Conservation (phyloP, 92 coral and sea anemone species). For the Zoanthus solanderi region DNA sequence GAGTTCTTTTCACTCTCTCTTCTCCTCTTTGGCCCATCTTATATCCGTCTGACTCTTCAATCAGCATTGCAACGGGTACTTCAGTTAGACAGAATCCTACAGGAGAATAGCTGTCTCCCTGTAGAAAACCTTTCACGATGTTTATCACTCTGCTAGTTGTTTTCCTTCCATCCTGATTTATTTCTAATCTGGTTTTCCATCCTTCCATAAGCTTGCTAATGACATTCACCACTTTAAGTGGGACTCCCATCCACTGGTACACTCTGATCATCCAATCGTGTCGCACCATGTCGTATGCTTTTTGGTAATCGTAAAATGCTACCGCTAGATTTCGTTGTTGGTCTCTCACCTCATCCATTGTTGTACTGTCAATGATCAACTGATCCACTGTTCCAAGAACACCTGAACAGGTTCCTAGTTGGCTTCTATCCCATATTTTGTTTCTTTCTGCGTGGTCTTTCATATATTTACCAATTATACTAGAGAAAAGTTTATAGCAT, state of each 20-base stretch:
- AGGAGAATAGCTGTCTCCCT: constrained; percentile 59
- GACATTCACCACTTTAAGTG: constrained; percentile 29
- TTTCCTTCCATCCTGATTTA: constrained; percentile 11
- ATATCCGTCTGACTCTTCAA: constrained; percentile 36
- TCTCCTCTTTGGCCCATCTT: constrained; percentile 22
- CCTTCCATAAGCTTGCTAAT: constrained; percentile 38
- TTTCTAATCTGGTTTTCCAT: constrained; percentile 60
- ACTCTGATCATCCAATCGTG: constrained; percentile 55
- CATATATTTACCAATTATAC: constrained; percentile 53
- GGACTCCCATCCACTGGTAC: constrained; percentile 45
- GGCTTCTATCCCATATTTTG: constrained; percentile 54
- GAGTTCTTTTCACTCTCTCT: constrained; percentile 25
- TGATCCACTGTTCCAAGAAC: constrained; percentile 62
- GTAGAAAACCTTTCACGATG: constrained; percentile 44
- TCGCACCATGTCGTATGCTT: constrained; percentile 51
- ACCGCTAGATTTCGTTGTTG: constrained; percentile 56
- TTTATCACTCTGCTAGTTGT: constrained; percentile 18
- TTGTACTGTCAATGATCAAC: constrained; percentile 42
- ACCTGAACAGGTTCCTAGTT: constrained; percentile 46
- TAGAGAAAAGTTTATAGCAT: constrained; percentile 29
- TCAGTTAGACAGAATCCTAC: constrained; percentile 59
- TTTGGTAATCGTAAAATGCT: constrained; percentile 48
- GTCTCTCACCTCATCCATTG: constrained; percentile 55
- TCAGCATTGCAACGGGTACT: constrained; percentile 51
- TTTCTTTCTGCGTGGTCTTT: constrained; percentile 44